Percentiles rank a stretch among this genome's conserved stretches.
phyloP scores from a whole-genome alignment of 2,113 vertebrate genomes.

The Poeciliopsis turrubarensis region DNA sequence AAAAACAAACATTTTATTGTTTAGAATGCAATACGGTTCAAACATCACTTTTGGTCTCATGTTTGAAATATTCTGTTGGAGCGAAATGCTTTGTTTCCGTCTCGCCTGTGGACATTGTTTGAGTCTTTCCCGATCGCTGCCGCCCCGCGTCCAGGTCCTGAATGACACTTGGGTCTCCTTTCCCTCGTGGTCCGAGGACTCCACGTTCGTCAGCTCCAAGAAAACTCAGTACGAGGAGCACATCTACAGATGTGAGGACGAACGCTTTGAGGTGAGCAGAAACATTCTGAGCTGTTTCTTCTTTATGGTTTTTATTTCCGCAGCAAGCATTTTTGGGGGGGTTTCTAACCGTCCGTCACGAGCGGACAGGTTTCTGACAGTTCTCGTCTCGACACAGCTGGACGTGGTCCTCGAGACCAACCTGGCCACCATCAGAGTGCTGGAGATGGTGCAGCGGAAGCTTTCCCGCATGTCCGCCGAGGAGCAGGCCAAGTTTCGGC shows the following conservation, averaged over 20 bases:
- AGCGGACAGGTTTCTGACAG: not conserved
- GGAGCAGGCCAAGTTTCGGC: constrained; percentile 94
- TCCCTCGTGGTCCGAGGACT: constrained; percentile 98
- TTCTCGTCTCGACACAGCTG: constrained; percentile 77
- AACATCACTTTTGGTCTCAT: too few species aligned
- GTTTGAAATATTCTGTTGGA: too few species aligned
- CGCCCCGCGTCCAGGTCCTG: constrained; percentile 84
- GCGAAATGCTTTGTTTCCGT: not conserved
- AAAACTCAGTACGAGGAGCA: constrained; percentile 99
- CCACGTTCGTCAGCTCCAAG: constrained; percentile 98
- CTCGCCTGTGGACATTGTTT: not conserved
- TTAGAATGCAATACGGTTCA: too few species aligned
- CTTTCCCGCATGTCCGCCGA: constrained; percentile 96
- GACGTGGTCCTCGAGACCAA: constrained; percentile 98
- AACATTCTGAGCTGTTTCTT: not conserved
- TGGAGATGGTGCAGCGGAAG: constrained; percentile 95
- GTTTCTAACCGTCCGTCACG: not conserved
- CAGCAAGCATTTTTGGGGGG: too few species aligned
- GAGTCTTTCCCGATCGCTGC: not conserved
- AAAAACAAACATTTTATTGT: too few species aligned
- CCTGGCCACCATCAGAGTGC: constrained; percentile 91
- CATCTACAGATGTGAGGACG: constrained; percentile 98
- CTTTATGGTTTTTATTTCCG: not conserved
- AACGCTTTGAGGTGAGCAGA: constrained; percentile 93
- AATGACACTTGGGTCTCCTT: constrained; percentile 99